A percentile compares a stretch with the other conserved stretches of the same genome.
Evolutionary conservation across 2,113 vertebrate genomes (phyloP).

Genomic region (Potamarius usumacintae): DNA sequence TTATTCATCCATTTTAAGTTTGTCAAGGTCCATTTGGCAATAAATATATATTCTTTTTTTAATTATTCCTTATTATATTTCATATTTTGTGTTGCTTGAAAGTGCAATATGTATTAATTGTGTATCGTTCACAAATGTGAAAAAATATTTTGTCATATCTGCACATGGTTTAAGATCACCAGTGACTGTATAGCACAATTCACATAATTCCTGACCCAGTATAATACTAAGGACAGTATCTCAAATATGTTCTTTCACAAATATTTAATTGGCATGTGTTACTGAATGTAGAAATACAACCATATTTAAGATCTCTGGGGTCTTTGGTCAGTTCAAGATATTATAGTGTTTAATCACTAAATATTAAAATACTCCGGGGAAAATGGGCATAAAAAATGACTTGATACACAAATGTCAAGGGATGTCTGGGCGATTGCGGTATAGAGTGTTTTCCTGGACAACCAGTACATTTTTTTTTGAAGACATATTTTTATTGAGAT

Average conservation of each 20-base stretch:
- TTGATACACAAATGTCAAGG: not conserved
- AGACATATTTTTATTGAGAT: too few species aligned
- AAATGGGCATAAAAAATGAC: not conserved
- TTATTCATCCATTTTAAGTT: not conserved
- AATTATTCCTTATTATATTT: not conserved
- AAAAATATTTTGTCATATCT: not conserved
- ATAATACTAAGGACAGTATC: not conserved
- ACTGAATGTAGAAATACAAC: not conserved
- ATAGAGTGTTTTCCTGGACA: slow-evolving; percentile 2
- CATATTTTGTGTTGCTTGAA: not conserved
- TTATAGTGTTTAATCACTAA: slow-evolving; percentile 16
- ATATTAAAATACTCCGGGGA: not conserved
- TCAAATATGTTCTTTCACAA: not conserved
- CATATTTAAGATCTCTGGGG: not conserved
- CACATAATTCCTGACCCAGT: not conserved
- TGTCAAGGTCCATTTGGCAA: not conserved
- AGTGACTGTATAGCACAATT: not conserved
- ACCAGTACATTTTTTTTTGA: not conserved
- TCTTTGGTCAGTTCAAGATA: not conserved
- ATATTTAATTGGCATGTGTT: not conserved
- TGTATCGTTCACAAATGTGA: not conserved
- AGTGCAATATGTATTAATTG: not conserved
- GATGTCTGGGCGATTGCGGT: not conserved
- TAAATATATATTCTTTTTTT: not conserved
- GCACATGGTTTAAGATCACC: not conserved